phyloP scores from a whole-genome alignment of 2,888 invertebrate species.

The Ceramica pisi region DNA sequence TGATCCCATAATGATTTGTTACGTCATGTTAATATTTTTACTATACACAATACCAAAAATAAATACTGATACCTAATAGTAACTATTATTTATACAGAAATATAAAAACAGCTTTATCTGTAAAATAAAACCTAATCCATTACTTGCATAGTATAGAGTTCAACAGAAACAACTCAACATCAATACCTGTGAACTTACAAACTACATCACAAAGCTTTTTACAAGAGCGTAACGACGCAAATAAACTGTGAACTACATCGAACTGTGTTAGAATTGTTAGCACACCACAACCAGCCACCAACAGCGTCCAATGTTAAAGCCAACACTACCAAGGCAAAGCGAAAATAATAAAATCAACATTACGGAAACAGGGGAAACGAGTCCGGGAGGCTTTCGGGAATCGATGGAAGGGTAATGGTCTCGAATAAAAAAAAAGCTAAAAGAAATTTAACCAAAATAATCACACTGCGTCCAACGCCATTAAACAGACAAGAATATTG shows the following conservation, averaged over 20 bases:
- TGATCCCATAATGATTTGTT: constrained; percentile 66
- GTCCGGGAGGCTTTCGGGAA: constrained; percentile 88
- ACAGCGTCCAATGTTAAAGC: constrained; percentile 88
- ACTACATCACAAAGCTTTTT: constrained; percentile 77
- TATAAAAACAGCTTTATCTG: constrained; percentile 27
- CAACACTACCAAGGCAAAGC: constrained; percentile 90
- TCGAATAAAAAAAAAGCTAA: constrained; percentile 82
- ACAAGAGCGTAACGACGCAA: constrained; percentile 85
- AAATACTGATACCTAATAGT: constrained; percentile 48
- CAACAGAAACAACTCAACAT: constrained; percentile 52
- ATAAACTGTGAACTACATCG: constrained; percentile 80
- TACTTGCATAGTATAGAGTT: constrained; percentile 52
- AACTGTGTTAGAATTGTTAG: constrained; percentile 88
- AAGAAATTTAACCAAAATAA: constrained; percentile 83
- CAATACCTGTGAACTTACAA: constrained; percentile 66
- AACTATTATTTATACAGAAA: constrained; percentile 24
- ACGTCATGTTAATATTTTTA: constrained; percentile 73
- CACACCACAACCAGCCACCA: constrained; percentile 88
- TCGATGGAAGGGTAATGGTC: constrained; percentile 72
- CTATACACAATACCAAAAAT: constrained; percentile 63
- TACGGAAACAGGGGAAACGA: constrained; percentile 89
- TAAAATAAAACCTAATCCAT: constrained; percentile 51
- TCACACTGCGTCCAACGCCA: constrained; percentile 89
- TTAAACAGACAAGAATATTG: constrained; percentile 86
- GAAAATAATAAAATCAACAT: constrained; percentile 88